Conservation (phyloP, 1,140 invertebrate species). For the Pogonus chalceus region DNA sequence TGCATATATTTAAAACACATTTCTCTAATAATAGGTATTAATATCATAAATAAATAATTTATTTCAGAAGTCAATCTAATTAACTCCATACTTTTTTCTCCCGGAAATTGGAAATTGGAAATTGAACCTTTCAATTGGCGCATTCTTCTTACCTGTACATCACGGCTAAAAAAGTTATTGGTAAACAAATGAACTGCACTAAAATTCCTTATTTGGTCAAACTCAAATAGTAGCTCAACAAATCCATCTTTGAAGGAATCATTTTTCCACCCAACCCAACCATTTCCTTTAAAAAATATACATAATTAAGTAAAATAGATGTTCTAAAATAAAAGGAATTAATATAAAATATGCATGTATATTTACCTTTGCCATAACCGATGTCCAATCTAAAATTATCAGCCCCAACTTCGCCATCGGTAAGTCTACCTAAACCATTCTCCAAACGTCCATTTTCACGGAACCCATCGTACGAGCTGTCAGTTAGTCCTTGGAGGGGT, state of each 20-base stretch:
- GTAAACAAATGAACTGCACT: constrained; percentile 53
- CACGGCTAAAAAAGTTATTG: constrained; percentile 58
- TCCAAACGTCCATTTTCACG: constrained; percentile 37
- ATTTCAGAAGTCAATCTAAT: too few relatives aligned
- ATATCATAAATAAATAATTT: too few relatives aligned
- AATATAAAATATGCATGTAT: constrained; percentile 11
- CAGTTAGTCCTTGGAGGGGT: constrained; percentile 46
- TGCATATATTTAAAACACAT: too few relatives aligned
- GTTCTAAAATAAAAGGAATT: neutral
- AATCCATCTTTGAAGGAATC: constrained; percentile 42
- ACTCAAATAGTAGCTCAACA: constrained; percentile 55
- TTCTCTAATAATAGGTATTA: too few relatives aligned
- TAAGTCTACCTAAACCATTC: constrained; percentile 57
- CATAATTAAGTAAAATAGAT: constrained; percentile 3
- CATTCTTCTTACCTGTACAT: constrained; percentile 48
- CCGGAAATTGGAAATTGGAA: too few relatives aligned
- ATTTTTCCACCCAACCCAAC: constrained; percentile 73
- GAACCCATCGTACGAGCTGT: constrained; percentile 63
- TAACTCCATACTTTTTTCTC: too few relatives aligned
- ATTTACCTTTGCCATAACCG: constrained; percentile 47
- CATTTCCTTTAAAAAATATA: constrained; percentile 46
- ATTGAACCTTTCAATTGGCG: too few relatives aligned
- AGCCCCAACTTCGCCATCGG: constrained; percentile 57
- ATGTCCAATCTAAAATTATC: constrained; percentile 59
- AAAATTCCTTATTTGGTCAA: constrained; percentile 57